Evolutionary conservation across 2,113 vertebrate genomes (phyloP).

Genomic region (Cyanoramphus novaezelandiae): DNA sequence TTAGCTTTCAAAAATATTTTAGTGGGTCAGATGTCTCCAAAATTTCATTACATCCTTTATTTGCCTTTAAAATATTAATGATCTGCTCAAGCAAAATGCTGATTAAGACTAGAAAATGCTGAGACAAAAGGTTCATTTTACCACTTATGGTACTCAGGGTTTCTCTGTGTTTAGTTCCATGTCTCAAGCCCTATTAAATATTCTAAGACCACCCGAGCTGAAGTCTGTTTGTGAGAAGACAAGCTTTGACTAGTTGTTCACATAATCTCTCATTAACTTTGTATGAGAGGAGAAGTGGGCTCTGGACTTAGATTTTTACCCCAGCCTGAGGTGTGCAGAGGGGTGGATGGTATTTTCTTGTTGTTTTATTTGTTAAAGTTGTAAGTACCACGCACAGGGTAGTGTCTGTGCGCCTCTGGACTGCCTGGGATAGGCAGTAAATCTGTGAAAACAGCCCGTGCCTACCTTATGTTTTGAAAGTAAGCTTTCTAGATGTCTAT

Average conservation of each 20-base stretch:
- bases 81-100: conserved; percentile 34
- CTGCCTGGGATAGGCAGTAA: neutral
- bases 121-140: conserved; percentile 16
- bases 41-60: conserved; percentile 58
- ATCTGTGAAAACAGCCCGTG: neutral
- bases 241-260: neutral
- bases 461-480: neutral
- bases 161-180: conserved; percentile 22
- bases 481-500: neutral
- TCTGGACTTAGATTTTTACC: neutral
- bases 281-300: neutral
- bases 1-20: conserved; percentile 62
- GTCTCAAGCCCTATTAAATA: conserved; percentile 23
- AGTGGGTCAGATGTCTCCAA: conserved; percentile 51
- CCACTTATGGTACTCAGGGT: neutral
- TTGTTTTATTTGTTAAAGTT: neutral
- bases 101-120: conserved; percentile 55
- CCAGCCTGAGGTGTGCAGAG: neutral
- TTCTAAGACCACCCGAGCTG: conserved; percentile 2
- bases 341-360: neutral
- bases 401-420: neutral
- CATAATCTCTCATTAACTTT: neutral
- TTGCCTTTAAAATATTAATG: conserved; percentile 66
- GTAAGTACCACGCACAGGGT: neutral
- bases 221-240: neutral